These are phyloP conservation scores for Rotaria socialis DNA, from an alignment of 2,888 invertebrate species.

Conservation along the genomic window DNA sequence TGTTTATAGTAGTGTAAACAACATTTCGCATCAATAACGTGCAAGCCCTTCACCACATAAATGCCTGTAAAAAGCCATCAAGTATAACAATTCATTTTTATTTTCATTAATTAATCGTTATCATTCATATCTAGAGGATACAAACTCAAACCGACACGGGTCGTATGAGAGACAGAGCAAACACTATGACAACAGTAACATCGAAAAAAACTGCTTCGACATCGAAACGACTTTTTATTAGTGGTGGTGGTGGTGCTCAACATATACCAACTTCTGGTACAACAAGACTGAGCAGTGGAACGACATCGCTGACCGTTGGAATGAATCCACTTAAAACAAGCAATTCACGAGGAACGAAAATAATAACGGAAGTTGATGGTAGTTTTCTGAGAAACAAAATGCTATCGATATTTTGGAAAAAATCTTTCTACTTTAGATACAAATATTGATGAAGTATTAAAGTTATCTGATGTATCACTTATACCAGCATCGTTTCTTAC, in stretches of 20 bases:
- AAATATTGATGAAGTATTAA: constrained; percentile 31
- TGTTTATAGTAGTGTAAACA: not conserved
- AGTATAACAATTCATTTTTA: not conserved
- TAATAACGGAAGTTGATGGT: not conserved
- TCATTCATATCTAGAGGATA: not conserved
- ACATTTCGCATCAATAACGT: not conserved
- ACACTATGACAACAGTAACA: not conserved
- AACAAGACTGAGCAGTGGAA: not conserved
- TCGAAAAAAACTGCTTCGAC: not conserved
- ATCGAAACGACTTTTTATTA: not conserved
- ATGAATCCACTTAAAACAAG: not conserved
- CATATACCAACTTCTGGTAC: not conserved
- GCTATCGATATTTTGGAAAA: not conserved
- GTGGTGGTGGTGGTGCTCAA: not conserved
- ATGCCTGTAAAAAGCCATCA: not conserved
- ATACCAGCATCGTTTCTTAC: not conserved
- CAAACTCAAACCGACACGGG: not conserved
- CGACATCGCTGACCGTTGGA: not conserved
- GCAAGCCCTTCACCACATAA: not conserved
- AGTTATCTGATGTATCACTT: not conserved
- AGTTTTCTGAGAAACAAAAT: not conserved
- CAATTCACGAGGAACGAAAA: not conserved
- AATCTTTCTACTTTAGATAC: not conserved
- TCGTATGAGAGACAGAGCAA: not conserved
- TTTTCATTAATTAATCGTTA: not conserved